Evolutionary conservation across 2,797 vertebrate species (phyloP).

Genomic region (Simalia tracyae): DNA sequence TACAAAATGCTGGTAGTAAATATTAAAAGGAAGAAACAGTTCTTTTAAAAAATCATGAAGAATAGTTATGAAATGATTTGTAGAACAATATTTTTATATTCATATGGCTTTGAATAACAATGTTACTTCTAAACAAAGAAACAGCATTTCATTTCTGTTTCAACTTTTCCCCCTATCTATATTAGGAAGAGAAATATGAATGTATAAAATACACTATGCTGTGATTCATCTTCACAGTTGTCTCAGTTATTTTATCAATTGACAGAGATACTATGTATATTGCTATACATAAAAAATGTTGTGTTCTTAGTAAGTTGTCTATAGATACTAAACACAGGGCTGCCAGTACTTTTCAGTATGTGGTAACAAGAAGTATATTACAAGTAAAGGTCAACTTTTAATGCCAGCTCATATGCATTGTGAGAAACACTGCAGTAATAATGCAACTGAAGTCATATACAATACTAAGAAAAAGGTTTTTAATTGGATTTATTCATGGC

Average conservation of each 20-base stretch:
- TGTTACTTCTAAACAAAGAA: neutral
- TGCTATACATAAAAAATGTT: neutral
- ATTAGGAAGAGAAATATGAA: neutral
- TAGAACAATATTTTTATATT: neutral
- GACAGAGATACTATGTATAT: neutral
- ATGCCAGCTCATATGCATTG: neutral
- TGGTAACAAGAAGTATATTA: neutral
- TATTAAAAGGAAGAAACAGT: neutral
- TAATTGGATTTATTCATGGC: neutral
- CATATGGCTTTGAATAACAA: neutral
- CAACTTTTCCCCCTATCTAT: neutral
- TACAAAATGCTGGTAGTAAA: neutral
- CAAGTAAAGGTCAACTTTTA: neutral
- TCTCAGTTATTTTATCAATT: neutral
- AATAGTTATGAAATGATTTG: conserved; percentile 23
- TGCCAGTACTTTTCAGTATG: neutral
- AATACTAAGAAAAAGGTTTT: neutral
- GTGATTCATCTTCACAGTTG: conserved; percentile 4
- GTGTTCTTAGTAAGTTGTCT: neutral
- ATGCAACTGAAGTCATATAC: neutral
- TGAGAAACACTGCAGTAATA: neutral
- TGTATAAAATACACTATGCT: neutral
- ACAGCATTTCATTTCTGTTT: neutral
- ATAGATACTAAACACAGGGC: neutral
- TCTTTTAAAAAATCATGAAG: neutral